Evolutionary conservation across 1,140 invertebrate species (phyloP), one percentile per base, ranked within the genome.

Genomic region (Paralvinella palmiformis): DNA sequence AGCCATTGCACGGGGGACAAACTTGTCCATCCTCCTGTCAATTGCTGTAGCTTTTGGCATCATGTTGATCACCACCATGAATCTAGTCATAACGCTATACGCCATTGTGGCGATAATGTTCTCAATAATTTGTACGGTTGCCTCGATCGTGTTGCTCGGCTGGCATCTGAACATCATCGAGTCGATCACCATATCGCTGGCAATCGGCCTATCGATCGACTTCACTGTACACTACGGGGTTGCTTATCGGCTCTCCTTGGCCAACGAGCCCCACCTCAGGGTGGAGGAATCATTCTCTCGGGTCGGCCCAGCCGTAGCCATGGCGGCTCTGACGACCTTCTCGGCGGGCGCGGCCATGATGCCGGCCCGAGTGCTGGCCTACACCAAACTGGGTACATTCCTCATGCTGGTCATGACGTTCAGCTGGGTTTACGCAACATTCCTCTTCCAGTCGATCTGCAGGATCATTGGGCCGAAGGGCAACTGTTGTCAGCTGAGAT

Each of bases 91-190:
- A 32, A 93, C 89, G 75, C 69, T 94, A 17, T 90, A 88, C 75
- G 91, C 94, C 3, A 88, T 96, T 27, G 59, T 93, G 20, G 89
- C 91, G 10, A 91, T 97, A 66, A 85, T 88, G 10, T 87, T 88
- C 70, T 91, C 91, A 27, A 92, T 96, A 69, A 86, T 91, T 53
- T 88, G 89, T 6, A 94, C 91, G 0, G 85, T 95, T 69, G 92
- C 89, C 4, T 82, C 87, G 64, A 83, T 98, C 63, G 89, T 96
- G 59, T 82, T 94, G 50, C 83, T 92, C 67, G 91, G 88, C 17
- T 99, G 96, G 96, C 90, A 91, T 73, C 83, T 99, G 13, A 96
- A 96, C 81, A 87, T 98, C 66, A 82, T 98, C 50, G 96, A 99
- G 83, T 95, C 94, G 70, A 87, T 96, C 37, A 90, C 94, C 35